phyloP scores from a whole-genome alignment of 1,140 invertebrate genomes.

The Metopolophium dirhodum region DNA sequence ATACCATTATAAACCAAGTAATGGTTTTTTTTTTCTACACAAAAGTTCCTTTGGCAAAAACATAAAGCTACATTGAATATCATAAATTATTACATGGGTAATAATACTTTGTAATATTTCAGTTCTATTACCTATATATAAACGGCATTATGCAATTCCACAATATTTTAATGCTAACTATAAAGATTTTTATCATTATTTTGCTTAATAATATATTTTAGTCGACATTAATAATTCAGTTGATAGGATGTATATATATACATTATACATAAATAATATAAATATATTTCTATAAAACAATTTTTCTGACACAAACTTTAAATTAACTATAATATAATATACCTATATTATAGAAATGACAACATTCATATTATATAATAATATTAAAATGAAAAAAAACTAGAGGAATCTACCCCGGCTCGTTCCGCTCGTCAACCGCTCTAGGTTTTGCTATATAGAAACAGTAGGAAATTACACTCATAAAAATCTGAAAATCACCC shows the following conservation, averaged over 20 bases:
- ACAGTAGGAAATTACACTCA: no score
- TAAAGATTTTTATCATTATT: constrained; percentile 37
- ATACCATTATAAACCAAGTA: not conserved
- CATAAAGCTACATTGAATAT: constrained; percentile 24
- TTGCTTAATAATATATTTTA: not conserved
- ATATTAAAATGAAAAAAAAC: no score
- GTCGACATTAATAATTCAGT: not conserved
- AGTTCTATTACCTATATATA: constrained; percentile 26
- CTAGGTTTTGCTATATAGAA: no score
- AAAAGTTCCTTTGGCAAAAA: not conserved
- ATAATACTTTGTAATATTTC: constrained; percentile 7
- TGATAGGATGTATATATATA: not conserved
- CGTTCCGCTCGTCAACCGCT: no score
- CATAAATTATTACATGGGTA: constrained; percentile 1
- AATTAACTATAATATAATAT: not conserved
- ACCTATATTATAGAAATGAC: no score
- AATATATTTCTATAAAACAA: not conserved
- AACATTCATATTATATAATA: no score
- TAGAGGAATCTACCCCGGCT: no score
- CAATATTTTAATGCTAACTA: constrained; percentile 24
- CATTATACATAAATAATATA: not conserved
- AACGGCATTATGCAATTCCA: not conserved
- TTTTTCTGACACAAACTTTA: not conserved
- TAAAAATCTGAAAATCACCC: no score
- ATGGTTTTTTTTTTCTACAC: not conserved